Conservation (phyloP, 2,888 invertebrate species). For the Mesochorus sp. region DNA sequence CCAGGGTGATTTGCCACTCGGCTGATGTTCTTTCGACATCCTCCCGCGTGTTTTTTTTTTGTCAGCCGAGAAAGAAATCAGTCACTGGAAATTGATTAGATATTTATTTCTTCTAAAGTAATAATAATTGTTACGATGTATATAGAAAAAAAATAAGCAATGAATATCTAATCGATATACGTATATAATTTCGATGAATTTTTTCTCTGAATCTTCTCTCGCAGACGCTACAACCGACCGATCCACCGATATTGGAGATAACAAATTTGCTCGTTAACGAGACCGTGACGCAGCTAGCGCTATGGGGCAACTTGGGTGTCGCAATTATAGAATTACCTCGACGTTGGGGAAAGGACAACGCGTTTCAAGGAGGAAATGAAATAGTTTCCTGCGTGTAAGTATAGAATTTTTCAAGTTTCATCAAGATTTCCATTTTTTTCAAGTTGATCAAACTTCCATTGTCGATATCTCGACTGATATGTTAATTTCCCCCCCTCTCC, state of each 20-base stretch:
- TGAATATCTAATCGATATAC: neutral
- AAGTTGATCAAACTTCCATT: too few relatives aligned
- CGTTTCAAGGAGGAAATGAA: constrained; percentile 87
- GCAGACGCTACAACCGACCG: constrained; percentile 88
- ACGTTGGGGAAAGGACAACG: constrained; percentile 87
- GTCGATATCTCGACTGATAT: too few relatives aligned
- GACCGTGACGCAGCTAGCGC: constrained; percentile 86
- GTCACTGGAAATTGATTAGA: neutral
- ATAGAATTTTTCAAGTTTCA: too few relatives aligned
- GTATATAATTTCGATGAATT: neutral
- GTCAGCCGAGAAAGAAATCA: constrained; percentile 17
- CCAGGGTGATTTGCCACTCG: neutral
- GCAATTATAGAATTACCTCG: constrained; percentile 88
- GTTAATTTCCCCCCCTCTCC: too few relatives aligned
- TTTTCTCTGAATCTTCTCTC: neutral
- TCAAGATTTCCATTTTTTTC: too few relatives aligned
- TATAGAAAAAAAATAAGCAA: too few relatives aligned
- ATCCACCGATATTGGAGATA: constrained; percentile 88
- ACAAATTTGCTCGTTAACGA: constrained; percentile 87
- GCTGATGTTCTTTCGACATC: constrained; percentile 10
- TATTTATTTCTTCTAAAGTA: neutral
- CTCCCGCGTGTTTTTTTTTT: neutral
- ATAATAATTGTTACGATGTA: neutral
- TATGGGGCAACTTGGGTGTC: constrained; percentile 88
- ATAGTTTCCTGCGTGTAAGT: constrained; percentile 89